Evolutionary conservation across 2,797 vertebrate species (phyloP), one percentile per base, ranked within the genome.

Genomic region (Acipenser oxyrinchus): DNA sequence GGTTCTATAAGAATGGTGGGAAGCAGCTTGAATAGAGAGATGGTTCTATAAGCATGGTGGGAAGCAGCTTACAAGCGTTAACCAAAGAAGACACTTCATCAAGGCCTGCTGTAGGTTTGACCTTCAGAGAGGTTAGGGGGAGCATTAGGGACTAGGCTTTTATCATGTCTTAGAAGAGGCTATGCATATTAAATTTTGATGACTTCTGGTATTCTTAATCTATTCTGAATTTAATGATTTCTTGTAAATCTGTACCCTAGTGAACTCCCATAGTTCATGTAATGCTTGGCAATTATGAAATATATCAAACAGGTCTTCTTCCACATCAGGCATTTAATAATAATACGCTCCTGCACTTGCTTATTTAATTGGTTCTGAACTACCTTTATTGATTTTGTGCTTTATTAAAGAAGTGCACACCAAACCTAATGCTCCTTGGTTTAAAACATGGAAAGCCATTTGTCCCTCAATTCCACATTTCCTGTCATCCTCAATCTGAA

Each of bases 351-450:
- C n/a, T 55, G 9, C 52, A 55, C 52, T 55, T 10, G 52, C 52
- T n/a, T 55, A 55, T 55, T 55, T 55, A 55, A 55, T 55, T 55
- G 52, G 52, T 55, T 55, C 52, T 55, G 52, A 10, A 55, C 52
- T 55, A 55, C 52, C 52, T 55, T 5, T 55, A 55, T 55, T 55
- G 52, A 55, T 55, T 5, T 55, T 55, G 9, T 55, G 52, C 9
- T n/a, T 55, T 55, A 55, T 55, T 55, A 10, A 55, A 55, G n/a
- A 55, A 55, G 52, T 5, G 52, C 9, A 5, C n/a, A n/a, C 9
- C 52, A 55, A 55, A 55, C n/a, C 52, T 55, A n/a, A 10, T n/a
- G n/a, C 9, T n/a, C 52, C 52, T n/a, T 55, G 9, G 52, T 6
- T 55, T 10, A 55, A 55, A 55, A 10, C 52, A 55, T 55, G 9